Conservation (phyloP, 2,888 invertebrate species). For the Bellardia bayeri region DNA sequence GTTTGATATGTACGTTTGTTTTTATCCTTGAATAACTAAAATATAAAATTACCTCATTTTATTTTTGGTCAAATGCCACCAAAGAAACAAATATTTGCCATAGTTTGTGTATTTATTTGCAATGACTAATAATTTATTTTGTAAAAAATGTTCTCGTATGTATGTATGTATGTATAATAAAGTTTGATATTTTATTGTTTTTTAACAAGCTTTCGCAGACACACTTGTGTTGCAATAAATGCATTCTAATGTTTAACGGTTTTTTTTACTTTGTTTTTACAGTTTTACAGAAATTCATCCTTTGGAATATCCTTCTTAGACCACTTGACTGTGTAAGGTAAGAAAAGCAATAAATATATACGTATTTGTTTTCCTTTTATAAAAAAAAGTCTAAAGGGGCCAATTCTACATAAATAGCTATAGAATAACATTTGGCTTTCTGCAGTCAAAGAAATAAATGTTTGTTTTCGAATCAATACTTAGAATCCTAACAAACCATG, state of each 20-base stretch:
- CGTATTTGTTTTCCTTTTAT: conserved; percentile 15
- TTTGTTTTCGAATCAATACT: conserved; percentile 48
- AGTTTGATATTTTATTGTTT: conserved; percentile 20
- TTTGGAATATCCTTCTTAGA: conserved; percentile 43
- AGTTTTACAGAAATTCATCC: conserved; percentile 6
- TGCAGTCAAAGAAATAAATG: conserved; percentile 38
- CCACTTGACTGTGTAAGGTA: conserved; percentile 25
- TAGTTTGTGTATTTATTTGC: conserved; percentile 5
- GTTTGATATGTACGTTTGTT: too few relatives aligned
- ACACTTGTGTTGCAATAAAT: conserved; percentile 49
- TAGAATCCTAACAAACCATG: not conserved
- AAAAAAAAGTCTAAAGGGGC: conserved; percentile 46
- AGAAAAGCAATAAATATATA: not conserved
- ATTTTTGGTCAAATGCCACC: conserved; percentile 65
- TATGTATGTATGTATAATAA: conserved; percentile 1
- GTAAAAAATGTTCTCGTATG: not conserved
- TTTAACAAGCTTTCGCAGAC: conserved; percentile 49
- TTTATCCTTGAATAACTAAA: conserved; percentile 63
- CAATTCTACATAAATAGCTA: conserved; percentile 40
- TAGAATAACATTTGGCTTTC: conserved; percentile 20
- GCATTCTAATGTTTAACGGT: conserved; percentile 33
- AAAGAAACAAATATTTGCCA: conserved; percentile 31
- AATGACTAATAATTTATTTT: conserved; percentile 56
- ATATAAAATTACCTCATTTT: conserved; percentile 67
- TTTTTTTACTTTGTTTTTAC: not conserved